These are phyloP conservation scores for Megamerina dolium DNA, from an alignment of 2,888 invertebrate species.

Conservation along the genomic window DNA sequence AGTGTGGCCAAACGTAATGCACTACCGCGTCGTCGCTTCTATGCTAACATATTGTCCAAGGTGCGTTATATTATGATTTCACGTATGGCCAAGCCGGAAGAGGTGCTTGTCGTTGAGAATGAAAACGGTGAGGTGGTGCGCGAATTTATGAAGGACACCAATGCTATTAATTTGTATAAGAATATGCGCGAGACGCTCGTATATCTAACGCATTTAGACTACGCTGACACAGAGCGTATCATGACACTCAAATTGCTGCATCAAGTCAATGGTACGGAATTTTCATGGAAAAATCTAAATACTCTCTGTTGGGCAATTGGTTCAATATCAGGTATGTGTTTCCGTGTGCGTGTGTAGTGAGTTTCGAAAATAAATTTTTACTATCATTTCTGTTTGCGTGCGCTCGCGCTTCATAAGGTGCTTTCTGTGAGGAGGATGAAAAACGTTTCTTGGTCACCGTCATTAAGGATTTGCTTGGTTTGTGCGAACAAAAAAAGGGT, in stretches of 20 bases:
- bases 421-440: constrained; percentile 99
- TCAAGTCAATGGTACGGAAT: constrained; percentile 96
- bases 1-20: constrained; percentile 36
- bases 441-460: constrained; percentile 98
- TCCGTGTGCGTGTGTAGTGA: too few species aligned
- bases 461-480: constrained; percentile 92
- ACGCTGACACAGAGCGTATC: constrained; percentile 93
- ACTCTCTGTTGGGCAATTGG: constrained; percentile 99
- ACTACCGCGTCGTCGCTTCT: constrained; percentile 62
- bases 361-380: neutral
- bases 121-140: constrained; percentile 99
- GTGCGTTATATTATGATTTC: constrained; percentile 97
- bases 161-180: constrained; percentile 98
- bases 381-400: neutral
- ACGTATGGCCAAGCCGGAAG: constrained; percentile 99
- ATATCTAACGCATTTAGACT: constrained; percentile 97
- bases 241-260: constrained; percentile 98
- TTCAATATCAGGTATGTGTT: constrained; percentile 81
- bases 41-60: constrained; percentile 75
- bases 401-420: constrained; percentile 46
- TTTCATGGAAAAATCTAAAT: constrained; percentile 99
- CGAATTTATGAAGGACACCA: constrained; percentile 99
- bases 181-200: constrained; percentile 98
- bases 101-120: constrained; percentile 98
- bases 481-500: constrained; percentile 94